Evolutionary conservation across 2,113 vertebrate genomes (phyloP).

Genomic region (Herpetotheres cachinnans): DNA sequence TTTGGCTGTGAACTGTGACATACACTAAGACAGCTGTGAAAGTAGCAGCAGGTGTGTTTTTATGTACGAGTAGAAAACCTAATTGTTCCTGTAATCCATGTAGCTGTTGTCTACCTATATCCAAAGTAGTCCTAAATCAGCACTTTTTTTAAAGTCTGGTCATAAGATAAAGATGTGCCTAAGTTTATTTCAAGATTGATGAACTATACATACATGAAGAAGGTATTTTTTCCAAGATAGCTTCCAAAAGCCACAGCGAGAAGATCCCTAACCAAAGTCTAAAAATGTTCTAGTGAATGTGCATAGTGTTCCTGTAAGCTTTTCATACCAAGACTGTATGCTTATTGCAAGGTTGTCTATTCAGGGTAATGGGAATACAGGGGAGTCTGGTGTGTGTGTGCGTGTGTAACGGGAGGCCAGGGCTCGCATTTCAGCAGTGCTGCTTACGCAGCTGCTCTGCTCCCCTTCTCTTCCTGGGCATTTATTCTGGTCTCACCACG

Average conservation of each 20-base stretch:
- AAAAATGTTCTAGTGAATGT: neutral
- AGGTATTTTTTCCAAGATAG: neutral
- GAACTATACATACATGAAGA: neutral
- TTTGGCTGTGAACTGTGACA: neutral
- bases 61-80: fast-evolving
- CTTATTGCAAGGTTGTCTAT: neutral
- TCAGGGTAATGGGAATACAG: neutral
- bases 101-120: neutral
- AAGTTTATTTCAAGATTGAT: neutral
- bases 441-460: neutral
- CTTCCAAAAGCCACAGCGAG: neutral
- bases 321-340: neutral
- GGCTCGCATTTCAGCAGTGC: neutral
- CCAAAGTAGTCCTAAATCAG: neutral
- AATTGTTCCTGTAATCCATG: neutral
- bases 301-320: neutral
- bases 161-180: neutral
- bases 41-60: neutral
- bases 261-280: neutral
- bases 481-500: neutral
- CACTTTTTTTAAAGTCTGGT: neutral
- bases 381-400: neutral
- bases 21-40: neutral
- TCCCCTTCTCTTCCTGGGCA: neutral
- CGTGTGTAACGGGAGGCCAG: neutral